Evolutionary conservation across 1,140 invertebrate genomes (phyloP), one percentile per base, ranked within the genome.

Genomic region (Harpegnathos saltator): DNA sequence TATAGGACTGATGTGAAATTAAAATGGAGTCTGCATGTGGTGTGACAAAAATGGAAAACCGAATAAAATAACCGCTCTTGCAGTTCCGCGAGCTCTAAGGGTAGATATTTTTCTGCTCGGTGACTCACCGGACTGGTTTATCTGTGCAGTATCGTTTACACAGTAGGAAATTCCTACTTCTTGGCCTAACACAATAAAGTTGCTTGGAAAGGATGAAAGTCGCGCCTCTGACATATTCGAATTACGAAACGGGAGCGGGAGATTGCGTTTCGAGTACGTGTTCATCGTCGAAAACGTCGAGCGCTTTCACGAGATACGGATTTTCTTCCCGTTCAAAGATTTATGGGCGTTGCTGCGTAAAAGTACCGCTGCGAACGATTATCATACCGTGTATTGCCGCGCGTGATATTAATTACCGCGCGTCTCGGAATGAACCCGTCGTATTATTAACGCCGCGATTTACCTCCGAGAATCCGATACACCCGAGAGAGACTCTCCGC

Each of bases 181-280:
- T 52, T n/a, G 19, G 66, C 38, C 66, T 66, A 24, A 52, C 54
- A 66, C 24, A 14, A 66, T 19, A 54, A 58, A 50, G 58, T 4
- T n/a, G 12, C 0, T 12, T 24, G 26, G 12, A 17, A 24, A 29
- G 54, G n/a, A 84, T 9, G 73, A 80, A 84, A 85, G 56, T 15
- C 2, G 5, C 14, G 52, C 24, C 56, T n/a, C n/a, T 83, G 44
- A 77, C 62, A 22, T 26, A 59, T 29, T 38, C 71, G 9, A 66
- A 69, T 85, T 69, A 69, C 61, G 56, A 75, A 33, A 22, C 33
- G 62, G 81, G 63, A 84, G 44, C 5, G 0, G 0, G 9, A 19
- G 61, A 52, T 74, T 26, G 44, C 15, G 48, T 19, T n/a, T 59
- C 29, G 19, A 38, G 2, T 38, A 69, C n/a, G 17, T 44, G 9